Base-by-base conservation (phyloP, 2,888 invertebrate species). In the Caenorhabditis afra region DNA sequence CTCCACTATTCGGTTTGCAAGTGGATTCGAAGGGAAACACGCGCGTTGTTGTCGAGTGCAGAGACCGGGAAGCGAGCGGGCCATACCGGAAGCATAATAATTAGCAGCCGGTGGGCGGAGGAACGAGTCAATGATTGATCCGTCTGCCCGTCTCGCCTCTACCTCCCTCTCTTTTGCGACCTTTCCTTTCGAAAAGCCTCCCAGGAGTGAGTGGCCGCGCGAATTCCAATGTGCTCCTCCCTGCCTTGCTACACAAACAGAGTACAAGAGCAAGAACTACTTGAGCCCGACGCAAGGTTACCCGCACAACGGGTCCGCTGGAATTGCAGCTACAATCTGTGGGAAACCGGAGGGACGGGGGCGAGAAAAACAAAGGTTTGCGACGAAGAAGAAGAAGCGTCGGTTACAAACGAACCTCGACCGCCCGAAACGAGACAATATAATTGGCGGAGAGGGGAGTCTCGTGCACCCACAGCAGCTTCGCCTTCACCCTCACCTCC, bases 11-110 rank as follows among this genome's bases (percentile, higher is more conserved):
- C 29, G 7, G 3, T 7, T 29, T 3, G 29, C 29, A 29, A 29
- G 7, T 29, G 29, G 4, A 29, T 29, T 29, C 29, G 7, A 29
- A 29, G 29, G 4, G 29, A 29, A 29, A 29, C 29, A n/a, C n/a
- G n/a, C n/a, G 29, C 29, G 29, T 29, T 29, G 29, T 29, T 29
- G 29, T 29, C 29, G 7, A 7, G 29, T 29, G 29, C 29, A 10
- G 29, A 50, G 20, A 16, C 18, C n/a, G 22, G 22, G 18, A 52
- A 44, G 44, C 39, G 23, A 45, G 14, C 59, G 50, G 41, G 44
- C 37, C 53, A 70, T 62, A 70, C 62, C 70, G 70, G 70, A 70
- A 70, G 70, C 61, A 68, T 70, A 70, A 70, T 70, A 62, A 70
- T 70, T 70, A 70, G 55, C 62, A 45, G 44, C 68, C 50, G 59